Conservation (phyloP, 2,113 vertebrate genomes). For the Oreochromis niloticus region DNA sequence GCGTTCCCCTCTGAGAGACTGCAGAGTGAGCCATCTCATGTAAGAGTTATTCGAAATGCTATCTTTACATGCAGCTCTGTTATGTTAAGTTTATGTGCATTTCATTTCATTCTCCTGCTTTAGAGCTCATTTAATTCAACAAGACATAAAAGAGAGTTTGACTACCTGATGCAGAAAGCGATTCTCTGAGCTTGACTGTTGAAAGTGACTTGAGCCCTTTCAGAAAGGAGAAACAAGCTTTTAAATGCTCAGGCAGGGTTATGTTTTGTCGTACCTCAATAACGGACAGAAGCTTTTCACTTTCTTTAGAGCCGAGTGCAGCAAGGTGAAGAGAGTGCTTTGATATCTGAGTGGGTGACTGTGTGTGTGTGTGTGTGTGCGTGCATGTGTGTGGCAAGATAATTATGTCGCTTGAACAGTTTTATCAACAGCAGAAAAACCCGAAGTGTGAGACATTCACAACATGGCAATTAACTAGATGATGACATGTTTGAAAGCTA, state of each 20-base stretch:
- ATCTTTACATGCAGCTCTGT: not conserved
- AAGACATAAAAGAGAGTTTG: constrained; percentile 19
- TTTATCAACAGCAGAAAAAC: not conserved
- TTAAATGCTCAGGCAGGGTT: not conserved
- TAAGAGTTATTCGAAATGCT: not conserved
- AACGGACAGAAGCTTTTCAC: not conserved
- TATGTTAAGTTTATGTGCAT: not conserved
- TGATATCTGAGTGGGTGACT: not conserved
- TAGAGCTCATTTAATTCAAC: not conserved
- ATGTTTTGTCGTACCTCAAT: not conserved
- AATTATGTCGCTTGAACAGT: not conserved
- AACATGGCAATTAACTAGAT: not conserved
- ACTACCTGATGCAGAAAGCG: constrained; percentile 1
- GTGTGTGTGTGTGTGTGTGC: not conserved
- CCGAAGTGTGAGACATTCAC: not conserved
- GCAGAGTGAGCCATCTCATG: not conserved
- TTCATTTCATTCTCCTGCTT: not conserved
- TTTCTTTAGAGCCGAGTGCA: not conserved
- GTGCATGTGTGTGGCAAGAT: not conserved
- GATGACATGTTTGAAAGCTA: not conserved
- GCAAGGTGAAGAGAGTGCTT: not conserved
- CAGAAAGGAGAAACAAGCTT: not conserved
- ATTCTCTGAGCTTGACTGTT: constrained; percentile 4
- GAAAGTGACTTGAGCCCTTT: constrained; percentile 15
- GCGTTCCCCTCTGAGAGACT: not conserved